Conservation (phyloP, 2,888 invertebrate genomes). For the Drosophila engyochracea region DNA sequence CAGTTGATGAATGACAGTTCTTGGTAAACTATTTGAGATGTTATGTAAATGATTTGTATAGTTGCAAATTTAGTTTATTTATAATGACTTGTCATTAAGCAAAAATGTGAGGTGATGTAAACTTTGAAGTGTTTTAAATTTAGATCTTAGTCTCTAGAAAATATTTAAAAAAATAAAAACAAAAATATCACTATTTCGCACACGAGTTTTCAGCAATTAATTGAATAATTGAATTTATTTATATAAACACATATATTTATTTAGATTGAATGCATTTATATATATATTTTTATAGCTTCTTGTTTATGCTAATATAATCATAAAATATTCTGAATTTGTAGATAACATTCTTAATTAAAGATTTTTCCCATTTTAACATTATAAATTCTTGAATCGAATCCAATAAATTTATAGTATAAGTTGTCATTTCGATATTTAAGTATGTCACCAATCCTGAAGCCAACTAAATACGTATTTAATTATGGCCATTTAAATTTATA, state of each 20-base stretch:
- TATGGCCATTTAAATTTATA: neutral
- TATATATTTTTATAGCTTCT: neutral
- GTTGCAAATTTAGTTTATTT: neutral
- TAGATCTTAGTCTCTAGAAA: neutral
- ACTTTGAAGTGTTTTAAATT: neutral
- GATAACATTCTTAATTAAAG: neutral
- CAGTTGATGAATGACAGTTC: neutral
- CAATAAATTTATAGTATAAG: neutral
- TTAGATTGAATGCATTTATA: neutral
- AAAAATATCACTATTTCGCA: neutral
- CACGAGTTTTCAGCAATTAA: neutral
- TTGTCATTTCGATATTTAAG: neutral
- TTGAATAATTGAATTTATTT: neutral
- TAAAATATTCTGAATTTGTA: neutral
- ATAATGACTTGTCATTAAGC: neutral
- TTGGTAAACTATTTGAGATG: neutral
- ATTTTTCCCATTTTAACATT: neutral
- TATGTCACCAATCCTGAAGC: neutral
- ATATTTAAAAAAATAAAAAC: neutral
- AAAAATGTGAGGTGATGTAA: no score
- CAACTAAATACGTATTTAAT: neutral
- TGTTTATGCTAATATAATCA: neutral
- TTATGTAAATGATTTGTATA: neutral
- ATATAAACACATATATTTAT: neutral
- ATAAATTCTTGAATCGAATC: neutral